Conservation (phyloP, 2,113 vertebrate species). For the Neogale vison region DNA sequence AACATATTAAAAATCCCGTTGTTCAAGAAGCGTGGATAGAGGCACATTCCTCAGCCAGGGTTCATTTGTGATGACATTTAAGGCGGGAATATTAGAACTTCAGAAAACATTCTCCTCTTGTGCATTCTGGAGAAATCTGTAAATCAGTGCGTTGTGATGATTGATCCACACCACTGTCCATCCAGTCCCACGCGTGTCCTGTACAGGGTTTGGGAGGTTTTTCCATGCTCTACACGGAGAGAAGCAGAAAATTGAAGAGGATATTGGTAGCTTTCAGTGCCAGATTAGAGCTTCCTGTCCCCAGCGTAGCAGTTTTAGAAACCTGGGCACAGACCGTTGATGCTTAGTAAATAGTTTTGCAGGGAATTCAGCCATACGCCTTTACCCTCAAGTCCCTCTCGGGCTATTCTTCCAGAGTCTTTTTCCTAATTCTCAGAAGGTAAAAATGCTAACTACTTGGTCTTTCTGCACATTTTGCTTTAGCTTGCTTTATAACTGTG, state of each 20-base stretch:
- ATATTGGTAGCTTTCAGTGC: background rate
- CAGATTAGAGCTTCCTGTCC: background rate
- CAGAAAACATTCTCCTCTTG: background rate
- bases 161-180: background rate
- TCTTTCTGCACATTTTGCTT: background rate
- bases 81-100: background rate
- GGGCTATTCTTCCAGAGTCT: background rate
- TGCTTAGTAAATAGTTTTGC: background rate
- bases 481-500: background rate
- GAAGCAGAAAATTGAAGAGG: background rate
- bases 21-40: background rate
- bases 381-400: background rate
- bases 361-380: background rate
- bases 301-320: background rate
- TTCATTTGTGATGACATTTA: background rate
- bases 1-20: background rate
- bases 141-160: background rate
- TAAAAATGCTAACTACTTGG: background rate
- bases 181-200: background rate
- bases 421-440: background rate
- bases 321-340: background rate
- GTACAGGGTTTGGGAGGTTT: background rate
- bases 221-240: background rate
- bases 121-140: background rate
- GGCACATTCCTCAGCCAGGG: background rate